phyloP scores from a whole-genome alignment of 2,888 invertebrate genomes.

The Dyspetes luteomarginatus region DNA sequence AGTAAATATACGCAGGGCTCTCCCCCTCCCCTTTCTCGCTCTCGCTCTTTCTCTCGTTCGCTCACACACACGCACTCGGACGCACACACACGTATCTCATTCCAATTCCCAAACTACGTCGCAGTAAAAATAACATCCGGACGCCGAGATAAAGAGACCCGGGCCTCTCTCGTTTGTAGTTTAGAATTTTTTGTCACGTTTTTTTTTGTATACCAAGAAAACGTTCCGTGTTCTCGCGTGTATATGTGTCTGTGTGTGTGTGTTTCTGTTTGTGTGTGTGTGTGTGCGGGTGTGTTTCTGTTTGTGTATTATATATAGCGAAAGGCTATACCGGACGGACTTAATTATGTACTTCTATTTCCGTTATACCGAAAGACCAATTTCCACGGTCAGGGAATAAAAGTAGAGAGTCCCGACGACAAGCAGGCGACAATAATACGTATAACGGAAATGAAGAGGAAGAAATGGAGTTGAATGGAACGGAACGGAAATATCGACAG shows the following conservation, averaged over 20 bases:
- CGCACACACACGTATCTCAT: conserved; percentile 1
- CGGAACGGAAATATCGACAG: conserved; percentile 50
- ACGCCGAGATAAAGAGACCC: conserved; percentile 36
- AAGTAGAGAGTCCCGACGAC: conserved; percentile 12
- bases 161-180: conserved; percentile 3
- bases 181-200: conserved; percentile 5
- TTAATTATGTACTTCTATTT: conserved; percentile 51
- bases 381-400: conserved; percentile 49
- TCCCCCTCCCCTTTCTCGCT: too few relatives aligned
- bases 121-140: conserved; percentile 53
- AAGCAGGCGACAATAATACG: conserved; percentile 14
- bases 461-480: conserved; percentile 9
- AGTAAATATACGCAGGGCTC: too few relatives aligned
- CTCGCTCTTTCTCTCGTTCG: too few relatives aligned
- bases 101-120: conserved; percentile 32
- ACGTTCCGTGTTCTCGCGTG: neutral
- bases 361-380: conserved; percentile 55
- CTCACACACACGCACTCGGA: too few relatives aligned
- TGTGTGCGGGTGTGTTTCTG: too few relatives aligned
- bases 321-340: conserved; percentile 27
- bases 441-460: conserved; percentile 37
- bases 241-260: too few relatives aligned
- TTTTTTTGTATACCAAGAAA: neutral
- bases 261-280: too few relatives aligned
- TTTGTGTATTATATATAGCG: too few relatives aligned